Evolutionary conservation across 1,140 invertebrate species (phyloP).

Genomic region (Belonocnema kinseyi): DNA sequence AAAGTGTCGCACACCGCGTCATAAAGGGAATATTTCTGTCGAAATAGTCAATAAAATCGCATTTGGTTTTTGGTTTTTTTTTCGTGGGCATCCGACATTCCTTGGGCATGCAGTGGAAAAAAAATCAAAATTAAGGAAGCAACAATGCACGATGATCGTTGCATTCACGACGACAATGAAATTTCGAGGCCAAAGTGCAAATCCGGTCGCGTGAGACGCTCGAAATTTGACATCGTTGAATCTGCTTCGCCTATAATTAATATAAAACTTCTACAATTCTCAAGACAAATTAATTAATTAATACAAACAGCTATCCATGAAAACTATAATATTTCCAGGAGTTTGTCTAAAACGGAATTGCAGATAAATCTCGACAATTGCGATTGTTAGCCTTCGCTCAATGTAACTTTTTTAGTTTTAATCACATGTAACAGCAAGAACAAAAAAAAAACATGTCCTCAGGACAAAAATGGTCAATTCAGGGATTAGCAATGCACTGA

Average conservation of each 20-base stretch:
- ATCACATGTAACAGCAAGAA: background rate
- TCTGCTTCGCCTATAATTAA: conserved; percentile 26
- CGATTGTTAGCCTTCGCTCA: background rate
- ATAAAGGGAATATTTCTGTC: conserved; percentile 23
- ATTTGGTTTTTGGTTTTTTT: background rate
- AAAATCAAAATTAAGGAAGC: conserved; percentile 3
- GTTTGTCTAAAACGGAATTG: conserved; percentile 16
- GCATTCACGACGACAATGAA: conserved; percentile 6
- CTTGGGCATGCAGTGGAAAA: background rate
- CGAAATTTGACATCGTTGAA: conserved; percentile 23
- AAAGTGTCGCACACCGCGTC: background rate
- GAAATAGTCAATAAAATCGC: conserved; percentile 23
- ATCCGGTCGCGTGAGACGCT: conserved; percentile 12
- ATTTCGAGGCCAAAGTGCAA: conserved; percentile 5
- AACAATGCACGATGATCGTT: background rate
- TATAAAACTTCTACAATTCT: background rate
- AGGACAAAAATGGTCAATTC: conserved; percentile 19
- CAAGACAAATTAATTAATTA: conserved; percentile 14
- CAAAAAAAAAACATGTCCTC: conserved; percentile 10
- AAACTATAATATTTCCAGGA: background rate
- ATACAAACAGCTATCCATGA: background rate
- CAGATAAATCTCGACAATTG: conserved; percentile 19
- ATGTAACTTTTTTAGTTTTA: background rate
- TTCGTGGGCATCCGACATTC: background rate
- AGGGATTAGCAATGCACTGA: conserved; percentile 64